Evolutionary conservation across 2,797 vertebrate genomes (phyloP).

Genomic region (Argyrosomus regius): DNA sequence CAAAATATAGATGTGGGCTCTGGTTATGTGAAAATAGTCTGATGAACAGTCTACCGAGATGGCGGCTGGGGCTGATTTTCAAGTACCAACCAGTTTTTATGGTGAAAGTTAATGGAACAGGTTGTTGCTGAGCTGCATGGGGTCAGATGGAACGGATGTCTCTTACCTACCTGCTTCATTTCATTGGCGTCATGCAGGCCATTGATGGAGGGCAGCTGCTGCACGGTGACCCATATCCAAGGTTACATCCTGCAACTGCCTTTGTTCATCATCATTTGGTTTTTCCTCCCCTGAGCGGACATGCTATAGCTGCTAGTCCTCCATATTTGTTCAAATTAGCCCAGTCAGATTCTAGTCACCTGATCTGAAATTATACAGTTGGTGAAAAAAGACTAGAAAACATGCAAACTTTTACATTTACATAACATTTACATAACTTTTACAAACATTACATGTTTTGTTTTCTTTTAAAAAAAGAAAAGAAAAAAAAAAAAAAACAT

Average conservation of each 20-base stretch:
- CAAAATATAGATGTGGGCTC: conserved; percentile 40
- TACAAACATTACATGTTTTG: too few species aligned
- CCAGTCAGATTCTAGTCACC: neutral
- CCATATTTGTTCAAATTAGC: conserved; percentile 6
- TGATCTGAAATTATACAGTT: neutral
- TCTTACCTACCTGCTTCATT: conserved; percentile 69
- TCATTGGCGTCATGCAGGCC: conserved; percentile 63
- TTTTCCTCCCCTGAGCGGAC: conserved; percentile 16
- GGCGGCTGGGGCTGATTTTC: conserved; percentile 59
- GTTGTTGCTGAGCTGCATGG: conserved; percentile 65
- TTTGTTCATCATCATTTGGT: conserved; percentile 56
- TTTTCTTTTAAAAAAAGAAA: too few species aligned
- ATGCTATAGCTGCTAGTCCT: neutral
- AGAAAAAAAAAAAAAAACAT: neutral
- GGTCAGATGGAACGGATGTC: conserved; percentile 66
- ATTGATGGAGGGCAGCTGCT: conserved; percentile 70
- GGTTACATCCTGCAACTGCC: conserved; percentile 56
- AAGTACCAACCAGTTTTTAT: conserved; percentile 53
- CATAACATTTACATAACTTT: too few species aligned
- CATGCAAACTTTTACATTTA: too few species aligned
- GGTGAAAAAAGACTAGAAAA: neutral
- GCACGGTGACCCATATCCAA: conserved; percentile 64
- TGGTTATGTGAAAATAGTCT: conserved; percentile 53
- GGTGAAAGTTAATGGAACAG: conserved; percentile 70
- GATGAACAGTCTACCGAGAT: conserved; percentile 25